These are phyloP conservation scores for Myocastor coypus DNA, from an alignment of 2,113 vertebrate species.

Conservation along the genomic window DNA sequence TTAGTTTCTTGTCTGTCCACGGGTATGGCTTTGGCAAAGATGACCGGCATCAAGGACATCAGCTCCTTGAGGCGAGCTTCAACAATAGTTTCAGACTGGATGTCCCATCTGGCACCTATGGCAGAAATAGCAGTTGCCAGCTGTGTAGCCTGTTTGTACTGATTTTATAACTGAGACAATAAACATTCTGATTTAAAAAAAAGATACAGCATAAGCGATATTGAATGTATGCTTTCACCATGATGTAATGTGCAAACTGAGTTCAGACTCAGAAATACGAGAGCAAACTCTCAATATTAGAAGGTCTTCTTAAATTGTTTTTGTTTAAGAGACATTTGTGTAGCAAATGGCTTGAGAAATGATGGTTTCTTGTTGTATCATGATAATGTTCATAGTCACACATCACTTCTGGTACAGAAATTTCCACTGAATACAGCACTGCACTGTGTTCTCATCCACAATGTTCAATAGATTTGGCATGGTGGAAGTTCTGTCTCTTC, in stretches of 20 bases:
- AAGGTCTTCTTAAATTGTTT: not conserved
- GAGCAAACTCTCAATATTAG: not conserved
- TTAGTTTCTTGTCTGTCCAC: conserved; percentile 86
- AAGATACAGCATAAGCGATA: no score
- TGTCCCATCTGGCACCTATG: conserved; percentile 87
- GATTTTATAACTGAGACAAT: conserved; percentile 55
- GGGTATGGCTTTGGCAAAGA: no score
- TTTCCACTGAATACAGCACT: not conserved
- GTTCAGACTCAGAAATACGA: not conserved
- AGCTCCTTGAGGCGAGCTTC: conserved; percentile 88
- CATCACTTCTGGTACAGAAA: not conserved
- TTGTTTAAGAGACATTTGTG: not conserved
- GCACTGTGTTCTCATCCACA: not conserved
- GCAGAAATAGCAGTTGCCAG: not conserved
- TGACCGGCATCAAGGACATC: conserved; percentile 86
- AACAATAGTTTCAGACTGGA: conserved; percentile 78
- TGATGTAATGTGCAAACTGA: not conserved
- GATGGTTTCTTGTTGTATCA: not conserved
- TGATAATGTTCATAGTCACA: not conserved
- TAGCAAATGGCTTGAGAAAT: not conserved
- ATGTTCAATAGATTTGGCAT: not conserved
- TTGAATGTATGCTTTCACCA: not conserved
- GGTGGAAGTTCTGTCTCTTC: not conserved
- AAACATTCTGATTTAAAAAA: conserved; percentile 69
- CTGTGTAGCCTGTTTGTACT: not conserved